phyloP scores from a whole-genome alignment of 1,140 invertebrate species.

The Drosophila punjabiensis region DNA sequence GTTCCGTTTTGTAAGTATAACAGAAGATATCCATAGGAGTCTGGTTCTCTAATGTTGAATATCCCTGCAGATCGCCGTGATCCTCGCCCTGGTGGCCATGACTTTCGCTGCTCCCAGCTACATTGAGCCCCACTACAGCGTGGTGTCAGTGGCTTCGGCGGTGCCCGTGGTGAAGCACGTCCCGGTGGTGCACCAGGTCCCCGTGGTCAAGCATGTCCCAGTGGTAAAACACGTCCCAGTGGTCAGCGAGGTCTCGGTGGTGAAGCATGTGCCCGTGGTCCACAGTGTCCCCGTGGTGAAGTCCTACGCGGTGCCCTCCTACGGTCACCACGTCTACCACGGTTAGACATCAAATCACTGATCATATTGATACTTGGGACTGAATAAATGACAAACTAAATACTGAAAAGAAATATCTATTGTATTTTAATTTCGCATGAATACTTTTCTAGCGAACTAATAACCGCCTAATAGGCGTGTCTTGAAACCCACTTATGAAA shows the following conservation, averaged over 20 bases:
- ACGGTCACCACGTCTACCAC: slow-evolving; percentile 47
- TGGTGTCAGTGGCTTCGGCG: slow-evolving; percentile 26
- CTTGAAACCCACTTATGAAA: background rate
- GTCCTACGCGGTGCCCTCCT: slow-evolving; percentile 29
- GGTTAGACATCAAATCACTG: background rate
- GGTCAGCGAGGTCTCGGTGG: slow-evolving; percentile 23
- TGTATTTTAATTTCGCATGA: background rate
- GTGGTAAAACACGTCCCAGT: slow-evolving; percentile 35
- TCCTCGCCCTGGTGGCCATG: slow-evolving; percentile 37
- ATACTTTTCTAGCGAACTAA: background rate
- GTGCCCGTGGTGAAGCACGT: slow-evolving; percentile 46
- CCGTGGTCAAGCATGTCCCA: slow-evolving; percentile 27
- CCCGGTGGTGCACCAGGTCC: slow-evolving; percentile 27
- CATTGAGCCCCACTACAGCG: slow-evolving; percentile 36
- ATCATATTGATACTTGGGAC: background rate
- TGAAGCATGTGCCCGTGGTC: slow-evolving; percentile 45
- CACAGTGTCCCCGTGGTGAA: slow-evolving; percentile 39
- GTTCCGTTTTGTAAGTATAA: slow-evolving; percentile 51
- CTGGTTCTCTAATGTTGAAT: background rate
- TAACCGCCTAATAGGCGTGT: background rate
- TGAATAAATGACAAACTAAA: slow-evolving; percentile 18
- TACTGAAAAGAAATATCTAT: background rate
- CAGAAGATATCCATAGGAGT: background rate
- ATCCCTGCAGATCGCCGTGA: slow-evolving; percentile 22
- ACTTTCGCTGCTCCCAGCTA: slow-evolving; percentile 46